Evolutionary conservation across 1,140 invertebrate species (phyloP).

Genomic region (Aphaenogaster ashmeadi): DNA sequence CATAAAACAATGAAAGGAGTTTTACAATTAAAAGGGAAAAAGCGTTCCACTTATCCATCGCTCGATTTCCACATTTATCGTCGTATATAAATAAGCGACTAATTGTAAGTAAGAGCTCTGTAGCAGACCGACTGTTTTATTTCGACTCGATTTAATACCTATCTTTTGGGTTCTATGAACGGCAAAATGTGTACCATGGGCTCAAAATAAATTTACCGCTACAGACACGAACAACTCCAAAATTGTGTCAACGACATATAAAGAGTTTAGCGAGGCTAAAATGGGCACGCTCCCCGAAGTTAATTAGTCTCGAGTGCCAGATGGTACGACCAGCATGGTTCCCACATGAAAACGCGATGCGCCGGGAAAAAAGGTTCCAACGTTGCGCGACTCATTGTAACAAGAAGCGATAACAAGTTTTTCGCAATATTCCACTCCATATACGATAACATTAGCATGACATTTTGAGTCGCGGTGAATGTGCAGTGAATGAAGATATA

Average conservation of each 20-base stretch:
- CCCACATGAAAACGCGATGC: constrained; percentile 32
- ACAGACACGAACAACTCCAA: constrained; percentile 2
- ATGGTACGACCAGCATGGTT: constrained; percentile 18
- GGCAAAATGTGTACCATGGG: background rate
- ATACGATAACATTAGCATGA: constrained; percentile 17
- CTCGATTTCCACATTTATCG: constrained; percentile 57
- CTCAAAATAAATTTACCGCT: constrained; percentile 20
- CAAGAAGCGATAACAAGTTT: constrained; percentile 25
- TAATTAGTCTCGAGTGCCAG: constrained; percentile 58
- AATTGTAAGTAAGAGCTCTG: constrained; percentile 25
- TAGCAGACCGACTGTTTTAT: constrained; percentile 2
- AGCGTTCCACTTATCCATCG: constrained; percentile 15
- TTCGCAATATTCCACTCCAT: background rate
- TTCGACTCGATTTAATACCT: constrained; percentile 10
- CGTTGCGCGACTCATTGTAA: constrained; percentile 22
- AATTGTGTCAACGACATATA: constrained; percentile 44
- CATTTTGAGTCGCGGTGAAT: background rate
- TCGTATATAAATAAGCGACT: constrained; percentile 53
- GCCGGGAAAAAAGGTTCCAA: constrained; percentile 15
- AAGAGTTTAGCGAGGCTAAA: constrained; percentile 28
- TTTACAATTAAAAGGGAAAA: constrained; percentile 11
- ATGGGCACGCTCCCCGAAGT: constrained; percentile 26
- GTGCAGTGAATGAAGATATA: constrained; percentile 8
- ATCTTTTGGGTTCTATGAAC: background rate
- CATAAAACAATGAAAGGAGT: constrained; percentile 23